Evolutionary conservation across 2,888 invertebrate species (phyloP), one percentile per base, ranked within the genome.

Genomic region (Fragum fragum): DNA sequence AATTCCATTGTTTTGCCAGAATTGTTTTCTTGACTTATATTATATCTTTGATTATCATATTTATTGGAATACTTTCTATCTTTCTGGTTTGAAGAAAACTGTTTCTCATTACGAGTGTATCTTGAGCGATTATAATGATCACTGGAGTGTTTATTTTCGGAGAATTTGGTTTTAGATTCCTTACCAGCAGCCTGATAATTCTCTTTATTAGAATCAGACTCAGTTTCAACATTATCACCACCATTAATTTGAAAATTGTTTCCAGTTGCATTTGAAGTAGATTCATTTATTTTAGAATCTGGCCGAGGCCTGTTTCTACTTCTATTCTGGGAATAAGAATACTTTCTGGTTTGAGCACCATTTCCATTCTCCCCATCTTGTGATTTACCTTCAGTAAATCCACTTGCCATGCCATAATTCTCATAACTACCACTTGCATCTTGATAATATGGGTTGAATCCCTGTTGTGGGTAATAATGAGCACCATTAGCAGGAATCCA

Each of bases 261-360:
- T 1, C 11, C 11, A 2, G 18, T 16, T 61, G 28, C 61, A 61
- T 32, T 61, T 0, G 11, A 18, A 32, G 11, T 32, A 28, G 61
- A 32, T 32, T 61, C 32, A 29, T 32, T 32, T n/a, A 16, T 18
- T 32, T 32, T 39, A 42, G 42, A 23, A 21, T 82, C 80, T 9
- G 72, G 75, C 52, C 75, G 72, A 32, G 74, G 81, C 42, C 85
- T 75, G 21, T 83, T 81, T 73, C 76, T 75, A 52, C 53, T 78
- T 66, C 85, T 75, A 76, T 85, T 85, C 23, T 83, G 82, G 16
- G 85, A 85, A 61, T 85, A 85, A 16, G 85, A 85, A 78, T 85
- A 73, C 61, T 85, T 85, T 42, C 82, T 81, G 23, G 78, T 69
- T 0, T 71, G 66, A 21, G 47, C 47, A 47, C 42, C 66, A 39